Evolutionary conservation across 2,888 invertebrate genomes (phyloP), one percentile per base, ranked within the genome.

Genomic region (Melangyna quadrimaculata): DNA sequence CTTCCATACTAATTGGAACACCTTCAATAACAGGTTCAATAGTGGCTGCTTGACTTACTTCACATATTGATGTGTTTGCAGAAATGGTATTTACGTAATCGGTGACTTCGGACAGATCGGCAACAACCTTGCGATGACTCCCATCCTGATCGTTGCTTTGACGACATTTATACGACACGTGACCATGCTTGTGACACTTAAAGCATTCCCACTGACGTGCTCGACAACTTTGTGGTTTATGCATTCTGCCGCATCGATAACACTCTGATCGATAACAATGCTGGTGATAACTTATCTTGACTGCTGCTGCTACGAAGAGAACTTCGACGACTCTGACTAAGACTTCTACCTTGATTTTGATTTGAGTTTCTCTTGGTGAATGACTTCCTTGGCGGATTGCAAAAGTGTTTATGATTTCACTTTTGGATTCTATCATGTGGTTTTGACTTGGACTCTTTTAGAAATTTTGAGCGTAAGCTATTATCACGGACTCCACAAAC

Each of bases 1-100:
- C 37, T 67, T 79, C 86, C 86, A 80, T 77, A 74, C 73, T 53
- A 35, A 80, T 10, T n/a, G 43, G 37, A 24, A 63, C 59, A 22
- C 67, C 67, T 32, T 43, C 71, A 48, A 82, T 74, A 3, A n/a
- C 29, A 32, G 35, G 43, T 43, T 63, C 55, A 19, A 65, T 51
- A 8, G 73, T 53, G 24, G 63, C 53, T 29, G 63, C 24, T 53
- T 53, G 73, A 53, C 73, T 65, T 0, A 74, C 32, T 40, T 73
- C 9, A 8, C 17, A 35, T 4, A 73, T 57, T 57, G n/a, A n/a
- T n/a, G 57, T 14, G 0, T 57, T 61, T 63, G 70, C 53, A 37
- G 53, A 61, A 22, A 61, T 61, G 2, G n/a, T 63, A 9, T 63
- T 63, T n/a, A 43, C 43, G 17, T 43, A 63, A 27, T 63, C 43